phyloP scores from a whole-genome alignment of 2,888 invertebrate genomes.

The Lacanobia oleracea region DNA sequence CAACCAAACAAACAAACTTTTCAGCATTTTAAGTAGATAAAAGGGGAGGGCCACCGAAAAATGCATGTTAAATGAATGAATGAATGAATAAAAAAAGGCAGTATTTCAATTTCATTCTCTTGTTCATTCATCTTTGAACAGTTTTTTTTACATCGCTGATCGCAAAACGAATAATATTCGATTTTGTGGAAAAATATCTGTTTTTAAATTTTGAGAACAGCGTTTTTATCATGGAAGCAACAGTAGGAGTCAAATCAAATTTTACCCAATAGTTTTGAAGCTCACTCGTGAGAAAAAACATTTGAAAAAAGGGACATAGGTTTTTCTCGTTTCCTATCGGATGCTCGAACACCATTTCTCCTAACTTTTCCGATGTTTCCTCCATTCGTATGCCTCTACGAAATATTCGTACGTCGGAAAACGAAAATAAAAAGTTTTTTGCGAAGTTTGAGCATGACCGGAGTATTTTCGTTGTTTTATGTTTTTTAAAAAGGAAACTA shows the following conservation, averaged over 20 bases:
- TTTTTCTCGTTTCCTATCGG: slow-evolving; percentile 19
- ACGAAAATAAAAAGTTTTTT: neutral
- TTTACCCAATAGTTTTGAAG: slow-evolving; percentile 18
- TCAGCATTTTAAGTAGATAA: neutral
- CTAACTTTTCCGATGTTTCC: slow-evolving; percentile 13
- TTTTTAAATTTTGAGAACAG: neutral
- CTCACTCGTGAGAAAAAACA: neutral
- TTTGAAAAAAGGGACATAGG: slow-evolving; percentile 1
- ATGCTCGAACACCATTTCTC: slow-evolving; percentile 28
- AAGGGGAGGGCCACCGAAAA: slow-evolving; percentile 17
- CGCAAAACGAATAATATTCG: slow-evolving; percentile 4
- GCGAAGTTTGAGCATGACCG: neutral
- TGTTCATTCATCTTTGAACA: slow-evolving; percentile 30
- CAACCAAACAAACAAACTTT: no score
- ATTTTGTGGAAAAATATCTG: neutral
- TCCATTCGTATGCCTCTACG: neutral
- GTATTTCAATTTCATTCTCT: slow-evolving; percentile 42
- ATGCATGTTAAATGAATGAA: slow-evolving; percentile 15
- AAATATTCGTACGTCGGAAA: slow-evolving; percentile 16
- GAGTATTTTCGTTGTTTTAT: neutral
- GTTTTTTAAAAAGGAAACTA: neutral
- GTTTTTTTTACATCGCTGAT: slow-evolving; percentile 11
- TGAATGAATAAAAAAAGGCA: slow-evolving; percentile 27
- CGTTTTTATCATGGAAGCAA: neutral
- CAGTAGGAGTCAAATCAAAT: slow-evolving; percentile 26